Evolutionary conservation across 2,797 vertebrate genomes (phyloP).

Genomic region (Kryptopterus vitreolus): DNA sequence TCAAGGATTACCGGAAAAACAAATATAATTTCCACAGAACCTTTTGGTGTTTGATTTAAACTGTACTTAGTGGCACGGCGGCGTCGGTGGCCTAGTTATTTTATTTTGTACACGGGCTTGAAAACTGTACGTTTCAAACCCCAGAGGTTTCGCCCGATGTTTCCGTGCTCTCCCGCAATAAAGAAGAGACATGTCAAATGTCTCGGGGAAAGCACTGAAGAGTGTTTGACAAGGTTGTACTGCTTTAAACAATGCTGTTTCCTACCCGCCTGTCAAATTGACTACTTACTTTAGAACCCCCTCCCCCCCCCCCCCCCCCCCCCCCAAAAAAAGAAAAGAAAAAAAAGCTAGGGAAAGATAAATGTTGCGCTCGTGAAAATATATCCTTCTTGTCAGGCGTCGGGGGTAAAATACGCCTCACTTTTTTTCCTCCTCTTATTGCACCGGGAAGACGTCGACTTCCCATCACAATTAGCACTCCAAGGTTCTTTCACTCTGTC

Average conservation of each 20-base stretch:
- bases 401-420: constrained; percentile 67
- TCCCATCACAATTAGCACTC: constrained; percentile 72
- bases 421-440: constrained; percentile 65
- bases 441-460: constrained; percentile 67
- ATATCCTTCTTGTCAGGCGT: constrained; percentile 50
- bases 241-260: constrained; percentile 61
- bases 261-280: constrained; percentile 60
- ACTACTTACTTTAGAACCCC: constrained; percentile 53
- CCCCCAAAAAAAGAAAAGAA: too few relatives aligned
- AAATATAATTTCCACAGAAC: constrained; percentile 35
- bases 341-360: constrained; percentile 62
- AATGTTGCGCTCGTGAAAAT: constrained; percentile 65
- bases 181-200: constrained; percentile 49
- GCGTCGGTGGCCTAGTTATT: constrained; percentile 50
- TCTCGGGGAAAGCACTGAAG: constrained; percentile 34
- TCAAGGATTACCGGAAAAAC: constrained; percentile 46
- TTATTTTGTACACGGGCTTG: constrained; percentile 31
- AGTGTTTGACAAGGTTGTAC: constrained; percentile 50
- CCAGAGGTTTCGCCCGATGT: constrained; percentile 32
- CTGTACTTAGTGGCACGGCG: constrained; percentile 31
- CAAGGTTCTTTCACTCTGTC: constrained; percentile 62
- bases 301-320: too few relatives aligned
- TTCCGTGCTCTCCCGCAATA: constrained; percentile 44
- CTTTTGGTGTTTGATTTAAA: constrained; percentile 43
- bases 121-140: constrained; percentile 35